Conservation (phyloP, 2,888 invertebrate species). For the Hoplodrina blanda region DNA sequence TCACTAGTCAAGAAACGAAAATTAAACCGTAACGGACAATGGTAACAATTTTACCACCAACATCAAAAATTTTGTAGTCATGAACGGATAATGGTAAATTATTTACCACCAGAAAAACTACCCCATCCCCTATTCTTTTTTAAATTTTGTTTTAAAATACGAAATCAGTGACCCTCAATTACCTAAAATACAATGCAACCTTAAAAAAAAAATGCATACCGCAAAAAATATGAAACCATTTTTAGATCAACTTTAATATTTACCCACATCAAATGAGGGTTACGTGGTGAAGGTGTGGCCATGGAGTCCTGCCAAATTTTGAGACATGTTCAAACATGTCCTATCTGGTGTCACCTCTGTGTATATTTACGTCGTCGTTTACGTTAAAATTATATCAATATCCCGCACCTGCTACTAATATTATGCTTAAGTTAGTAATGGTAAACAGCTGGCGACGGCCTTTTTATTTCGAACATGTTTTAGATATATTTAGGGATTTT, state of each 20-base stretch:
- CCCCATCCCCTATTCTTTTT: too few relatives aligned
- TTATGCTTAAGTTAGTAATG: slow-evolving; percentile 58
- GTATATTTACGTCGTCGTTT: slow-evolving; percentile 32
- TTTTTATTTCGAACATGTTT: slow-evolving; percentile 43
- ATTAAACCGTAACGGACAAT: too few relatives aligned
- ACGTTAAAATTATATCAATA: slow-evolving; percentile 62
- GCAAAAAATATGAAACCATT: slow-evolving; percentile 12
- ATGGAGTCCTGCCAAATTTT: slow-evolving; percentile 58
- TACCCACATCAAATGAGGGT: slow-evolving; percentile 25
- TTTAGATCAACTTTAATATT: slow-evolving; percentile 21
- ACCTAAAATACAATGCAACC: too few relatives aligned
- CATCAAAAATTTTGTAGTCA: too few relatives aligned
- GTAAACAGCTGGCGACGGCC: slow-evolving; percentile 48
- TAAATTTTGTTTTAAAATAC: too few relatives aligned
- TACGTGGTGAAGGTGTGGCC: slow-evolving; percentile 35
- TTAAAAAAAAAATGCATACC: too few relatives aligned
- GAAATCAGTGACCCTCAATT: too few relatives aligned
- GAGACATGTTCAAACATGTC: slow-evolving; percentile 44
- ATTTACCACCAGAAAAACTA: too few relatives aligned
- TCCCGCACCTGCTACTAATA: slow-evolving; percentile 60
- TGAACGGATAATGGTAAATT: too few relatives aligned
- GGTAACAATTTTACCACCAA: too few relatives aligned
- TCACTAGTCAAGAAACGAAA: too few relatives aligned
- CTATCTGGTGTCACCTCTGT: slow-evolving; percentile 25
- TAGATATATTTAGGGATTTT: slow-evolving; percentile 11